phyloP scores from a whole-genome alignment of 2,888 invertebrate genomes.

The Drosophila kambysellisi region DNA sequence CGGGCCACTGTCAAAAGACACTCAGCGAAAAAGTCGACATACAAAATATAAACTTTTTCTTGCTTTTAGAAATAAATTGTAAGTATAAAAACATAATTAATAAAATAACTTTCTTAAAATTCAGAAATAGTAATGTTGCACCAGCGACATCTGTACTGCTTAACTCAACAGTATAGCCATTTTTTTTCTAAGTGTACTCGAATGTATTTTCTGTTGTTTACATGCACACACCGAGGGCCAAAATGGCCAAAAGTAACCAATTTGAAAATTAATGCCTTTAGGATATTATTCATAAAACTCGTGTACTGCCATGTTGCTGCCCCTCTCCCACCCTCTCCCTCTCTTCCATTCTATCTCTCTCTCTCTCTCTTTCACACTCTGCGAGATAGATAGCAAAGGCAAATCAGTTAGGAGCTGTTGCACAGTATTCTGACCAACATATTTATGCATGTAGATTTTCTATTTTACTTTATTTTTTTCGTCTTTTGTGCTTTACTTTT shows the following conservation, averaged over 20 bases:
- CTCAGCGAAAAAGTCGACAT: background rate
- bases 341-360: background rate
- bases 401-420: constrained; percentile 58
- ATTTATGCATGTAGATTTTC: constrained; percentile 67
- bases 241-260: constrained; percentile 81
- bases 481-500: constrained; percentile 25
- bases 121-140: too few species aligned
- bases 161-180: background rate
- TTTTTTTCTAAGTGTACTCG: background rate
- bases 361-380: background rate
- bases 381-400: constrained; percentile 25
- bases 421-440: constrained; percentile 39
- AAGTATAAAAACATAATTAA: background rate
- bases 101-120: too few species aligned
- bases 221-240: constrained; percentile 68
- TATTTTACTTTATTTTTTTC: constrained; percentile 3
- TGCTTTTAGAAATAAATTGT: background rate
- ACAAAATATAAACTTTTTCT: background rate
- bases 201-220: constrained; percentile 67
- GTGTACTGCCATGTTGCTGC: constrained; percentile 46
- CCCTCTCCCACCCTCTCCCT: background rate
- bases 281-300: constrained; percentile 82
- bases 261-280: constrained; percentile 82
- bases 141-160: too few species aligned
- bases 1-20: constrained; percentile 22